Evolutionary conservation across 2,113 vertebrate genomes (phyloP).

Genomic region (Orientallactaga bullata): DNA sequence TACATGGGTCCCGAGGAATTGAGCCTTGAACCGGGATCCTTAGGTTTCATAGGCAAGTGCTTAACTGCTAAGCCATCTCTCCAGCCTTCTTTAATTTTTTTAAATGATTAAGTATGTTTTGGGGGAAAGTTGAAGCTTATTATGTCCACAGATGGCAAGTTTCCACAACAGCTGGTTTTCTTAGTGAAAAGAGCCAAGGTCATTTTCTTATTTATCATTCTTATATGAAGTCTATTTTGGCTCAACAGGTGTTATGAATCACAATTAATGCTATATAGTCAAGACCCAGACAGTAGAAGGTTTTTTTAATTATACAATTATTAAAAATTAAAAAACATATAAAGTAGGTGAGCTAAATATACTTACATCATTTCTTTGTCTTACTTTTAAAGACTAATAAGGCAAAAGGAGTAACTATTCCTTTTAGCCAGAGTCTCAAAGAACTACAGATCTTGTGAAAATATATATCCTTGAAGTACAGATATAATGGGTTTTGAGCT

Average conservation of each 20-base stretch:
- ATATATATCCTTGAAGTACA: neutral
- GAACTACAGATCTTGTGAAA: neutral
- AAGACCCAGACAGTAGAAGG: slow-evolving; percentile 5
- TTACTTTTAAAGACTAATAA: slow-evolving; percentile 33
- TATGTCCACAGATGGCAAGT: slow-evolving; percentile 54
- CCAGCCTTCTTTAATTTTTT: slow-evolving; percentile 34
- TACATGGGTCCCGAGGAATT: too few species aligned
- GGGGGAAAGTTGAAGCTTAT: slow-evolving; percentile 43
- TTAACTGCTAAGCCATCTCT: too few species aligned
- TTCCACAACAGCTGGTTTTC: slow-evolving; percentile 64
- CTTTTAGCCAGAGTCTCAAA: neutral
- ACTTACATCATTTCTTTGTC: neutral
- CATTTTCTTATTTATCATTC: slow-evolving; percentile 62
- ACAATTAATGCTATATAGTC: slow-evolving; percentile 54
- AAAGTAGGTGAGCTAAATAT: neutral
- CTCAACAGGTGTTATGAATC: slow-evolving; percentile 45
- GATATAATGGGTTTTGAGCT: neutral
- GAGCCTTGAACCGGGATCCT: too few species aligned
- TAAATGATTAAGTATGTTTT: slow-evolving; percentile 53
- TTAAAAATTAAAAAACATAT: neutral
- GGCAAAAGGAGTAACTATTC: neutral
- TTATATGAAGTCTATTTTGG: slow-evolving; percentile 50
- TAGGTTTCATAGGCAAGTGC: too few species aligned
- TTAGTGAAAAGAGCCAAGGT: slow-evolving; percentile 43
- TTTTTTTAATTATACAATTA: neutral